Evolutionary conservation across 1,140 invertebrate genomes (phyloP).

Genomic region (Drosophila prosaltans): DNA sequence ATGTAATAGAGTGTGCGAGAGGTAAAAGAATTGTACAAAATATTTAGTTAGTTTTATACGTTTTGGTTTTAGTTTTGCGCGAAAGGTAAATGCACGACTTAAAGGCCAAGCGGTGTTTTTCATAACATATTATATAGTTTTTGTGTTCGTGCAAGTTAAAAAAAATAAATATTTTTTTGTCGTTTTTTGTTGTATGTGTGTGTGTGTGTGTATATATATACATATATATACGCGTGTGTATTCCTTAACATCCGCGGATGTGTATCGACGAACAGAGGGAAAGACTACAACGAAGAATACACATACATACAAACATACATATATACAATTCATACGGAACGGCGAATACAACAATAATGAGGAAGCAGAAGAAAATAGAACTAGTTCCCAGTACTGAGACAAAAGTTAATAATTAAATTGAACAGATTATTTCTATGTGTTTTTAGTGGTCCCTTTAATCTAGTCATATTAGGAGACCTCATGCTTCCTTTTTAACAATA

Average conservation of each 20-base stretch:
- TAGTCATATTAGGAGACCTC: too few species aligned
- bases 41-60: constrained; percentile 32
- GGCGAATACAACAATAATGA: constrained; percentile 64
- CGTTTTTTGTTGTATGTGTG: constrained; percentile 66
- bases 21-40: constrained; percentile 64
- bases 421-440: neutral
- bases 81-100: neutral
- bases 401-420: neutral
- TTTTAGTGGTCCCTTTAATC: too few species aligned
- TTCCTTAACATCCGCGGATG: constrained; percentile 54
- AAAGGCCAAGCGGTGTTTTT: neutral
- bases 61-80: constrained; percentile 20
- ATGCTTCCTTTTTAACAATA: neutral
- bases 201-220: constrained; percentile 60
- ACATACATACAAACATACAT: constrained; percentile 54
- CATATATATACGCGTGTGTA: constrained; percentile 64
- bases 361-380: constrained; percentile 41
- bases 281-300: constrained; percentile 60
- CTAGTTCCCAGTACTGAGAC: neutral
- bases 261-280: constrained; percentile 65
- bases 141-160: constrained; percentile 1
- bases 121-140: neutral
- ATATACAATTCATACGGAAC: constrained; percentile 18
- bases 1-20: constrained; percentile 54
- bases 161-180: constrained; percentile 30